Conservation (phyloP, 2,113 vertebrate species). For the Chaenogobius annularis region DNA sequence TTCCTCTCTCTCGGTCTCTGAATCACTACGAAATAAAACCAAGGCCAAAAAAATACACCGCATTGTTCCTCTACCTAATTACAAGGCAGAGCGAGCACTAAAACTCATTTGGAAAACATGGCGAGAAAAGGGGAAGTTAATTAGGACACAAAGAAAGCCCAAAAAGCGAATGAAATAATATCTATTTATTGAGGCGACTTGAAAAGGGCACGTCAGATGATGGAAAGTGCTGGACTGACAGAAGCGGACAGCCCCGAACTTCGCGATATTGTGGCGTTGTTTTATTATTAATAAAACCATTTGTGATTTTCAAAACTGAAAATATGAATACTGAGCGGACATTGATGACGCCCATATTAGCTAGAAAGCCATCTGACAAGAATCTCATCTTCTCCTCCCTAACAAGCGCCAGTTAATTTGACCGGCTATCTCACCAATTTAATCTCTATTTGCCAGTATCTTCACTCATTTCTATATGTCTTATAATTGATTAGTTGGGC, state of each 20-base stretch:
- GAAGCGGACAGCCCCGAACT: slow-evolving; percentile 38
- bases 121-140: slow-evolving; percentile 67
- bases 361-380: slow-evolving; percentile 51
- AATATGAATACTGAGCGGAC: slow-evolving; percentile 52
- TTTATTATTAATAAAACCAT: slow-evolving; percentile 14
- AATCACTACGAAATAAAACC: slow-evolving; percentile 61
- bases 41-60: slow-evolving; percentile 60
- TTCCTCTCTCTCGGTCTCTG: slow-evolving; percentile 28
- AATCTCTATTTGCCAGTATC: slow-evolving; percentile 65
- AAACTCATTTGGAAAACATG: slow-evolving; percentile 65
- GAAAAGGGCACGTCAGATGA: slow-evolving; percentile 66
- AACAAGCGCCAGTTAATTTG: slow-evolving; percentile 69
- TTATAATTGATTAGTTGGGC: slow-evolving; percentile 63
- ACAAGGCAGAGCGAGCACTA: slow-evolving; percentile 61
- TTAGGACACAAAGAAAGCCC: slow-evolving; percentile 60
- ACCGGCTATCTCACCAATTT: slow-evolving; percentile 62
- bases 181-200: slow-evolving; percentile 51
- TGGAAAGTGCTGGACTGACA: slow-evolving; percentile 35
- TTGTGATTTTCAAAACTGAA: slow-evolving; percentile 45
- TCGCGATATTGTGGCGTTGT: slow-evolving; percentile 20
- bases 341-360: slow-evolving; percentile 58
- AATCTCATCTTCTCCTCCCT: slow-evolving; percentile 68
- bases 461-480: slow-evolving; percentile 61
- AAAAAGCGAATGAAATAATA: slow-evolving; percentile 53
- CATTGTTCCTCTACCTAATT: slow-evolving; percentile 75